Evolutionary conservation across 2,797 vertebrate genomes (phyloP).

Genomic region (Huso huso): DNA sequence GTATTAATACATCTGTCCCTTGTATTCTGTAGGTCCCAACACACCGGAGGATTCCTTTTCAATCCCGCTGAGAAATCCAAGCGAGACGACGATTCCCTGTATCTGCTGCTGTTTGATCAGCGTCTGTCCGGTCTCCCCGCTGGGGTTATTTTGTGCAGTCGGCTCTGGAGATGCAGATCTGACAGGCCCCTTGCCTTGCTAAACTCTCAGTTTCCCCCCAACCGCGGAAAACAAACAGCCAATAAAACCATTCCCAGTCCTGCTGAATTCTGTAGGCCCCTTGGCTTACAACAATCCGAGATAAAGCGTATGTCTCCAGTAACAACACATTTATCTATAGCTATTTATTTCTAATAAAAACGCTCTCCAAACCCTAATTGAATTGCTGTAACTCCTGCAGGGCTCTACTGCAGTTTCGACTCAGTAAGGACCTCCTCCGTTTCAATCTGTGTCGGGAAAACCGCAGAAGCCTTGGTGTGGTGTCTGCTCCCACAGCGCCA

Average conservation of each 20-base stretch:
- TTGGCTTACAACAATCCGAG: neutral
- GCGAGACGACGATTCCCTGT: neutral
- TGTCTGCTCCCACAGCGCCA: slow-evolving; percentile 5
- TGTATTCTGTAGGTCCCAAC: too few species aligned
- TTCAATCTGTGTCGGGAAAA: neutral
- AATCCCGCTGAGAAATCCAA: too few species aligned
- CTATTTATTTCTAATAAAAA: neutral
- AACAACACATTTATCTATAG: too few species aligned
- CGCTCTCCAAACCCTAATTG: neutral
- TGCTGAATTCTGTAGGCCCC: neutral
- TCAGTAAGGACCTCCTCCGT: neutral
- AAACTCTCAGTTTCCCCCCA: neutral
- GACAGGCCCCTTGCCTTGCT: neutral
- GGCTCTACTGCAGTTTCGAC: slow-evolving; percentile 8
- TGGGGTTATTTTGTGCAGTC: neutral
- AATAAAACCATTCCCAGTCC: neutral
- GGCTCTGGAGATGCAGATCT: neutral
- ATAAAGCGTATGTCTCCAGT: neutral
- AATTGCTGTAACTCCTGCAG: slow-evolving; percentile 9
- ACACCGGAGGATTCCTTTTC: too few species aligned
- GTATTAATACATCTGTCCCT: too few species aligned
- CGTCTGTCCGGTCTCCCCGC: neutral
- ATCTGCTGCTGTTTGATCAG: neutral
- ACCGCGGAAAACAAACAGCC: neutral
- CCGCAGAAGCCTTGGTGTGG: slow-evolving; percentile 9